Evolutionary conservation across 2,888 invertebrate genomes (phyloP).

Genomic region (Papilio demoleus): DNA sequence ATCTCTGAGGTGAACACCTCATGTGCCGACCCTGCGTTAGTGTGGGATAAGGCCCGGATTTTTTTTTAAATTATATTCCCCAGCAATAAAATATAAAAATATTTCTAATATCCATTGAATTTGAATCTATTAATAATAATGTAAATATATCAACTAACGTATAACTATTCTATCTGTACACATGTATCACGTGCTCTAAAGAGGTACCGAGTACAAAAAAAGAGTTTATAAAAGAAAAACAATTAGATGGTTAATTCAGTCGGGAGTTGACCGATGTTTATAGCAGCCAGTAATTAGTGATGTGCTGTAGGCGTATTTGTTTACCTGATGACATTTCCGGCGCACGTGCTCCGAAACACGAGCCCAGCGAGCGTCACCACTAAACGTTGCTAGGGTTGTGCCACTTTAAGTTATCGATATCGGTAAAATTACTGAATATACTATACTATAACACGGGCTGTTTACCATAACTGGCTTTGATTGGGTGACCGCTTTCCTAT

Average conservation of each 20-base stretch:
- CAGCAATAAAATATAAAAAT: too few relatives aligned
- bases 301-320: constrained; percentile 67
- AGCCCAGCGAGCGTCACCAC: constrained; percentile 55
- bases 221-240: constrained; percentile 24
- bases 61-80: too few relatives aligned
- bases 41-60: too few relatives aligned
- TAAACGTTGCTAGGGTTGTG: constrained; percentile 58
- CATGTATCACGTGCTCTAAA: constrained; percentile 12
- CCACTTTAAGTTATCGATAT: constrained; percentile 41
- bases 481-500: too few relatives aligned
- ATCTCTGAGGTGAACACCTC: too few relatives aligned
- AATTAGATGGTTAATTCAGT: constrained; percentile 36
- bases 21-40: too few relatives aligned
- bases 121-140: too few relatives aligned
- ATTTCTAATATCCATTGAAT: too few relatives aligned
- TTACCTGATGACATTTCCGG: constrained; percentile 82
- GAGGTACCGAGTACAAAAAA: constrained; percentile 11
- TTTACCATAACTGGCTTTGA: too few relatives aligned
- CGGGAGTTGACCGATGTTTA: constrained; percentile 43
- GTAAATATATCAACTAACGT: not conserved
- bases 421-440: not conserved
- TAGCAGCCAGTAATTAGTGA: constrained; percentile 52
- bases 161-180: not conserved
- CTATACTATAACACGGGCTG: too few relatives aligned
- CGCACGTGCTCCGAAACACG: constrained; percentile 76